Evolutionary conservation across 2,888 invertebrate species (phyloP), one percentile per base, ranked within the genome.

Genomic region (Drosophila incognita): DNA sequence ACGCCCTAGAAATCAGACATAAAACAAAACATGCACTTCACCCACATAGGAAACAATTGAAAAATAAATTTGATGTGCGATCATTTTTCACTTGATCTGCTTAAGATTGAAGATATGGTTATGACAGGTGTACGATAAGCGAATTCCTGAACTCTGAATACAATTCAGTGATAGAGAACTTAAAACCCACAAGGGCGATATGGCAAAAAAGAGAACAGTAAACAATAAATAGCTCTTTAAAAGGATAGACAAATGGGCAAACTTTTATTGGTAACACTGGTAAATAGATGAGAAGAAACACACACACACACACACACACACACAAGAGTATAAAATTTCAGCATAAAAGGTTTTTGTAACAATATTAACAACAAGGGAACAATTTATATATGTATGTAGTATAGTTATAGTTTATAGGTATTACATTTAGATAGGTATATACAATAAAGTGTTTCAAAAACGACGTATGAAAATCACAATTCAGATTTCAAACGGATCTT

Each of bases 301-400:
- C 65, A 70, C 72, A 81, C 69, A 81, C 66, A 69, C 56, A 63
- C 60, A 82, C 27, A 48, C 48, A 76, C 48, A 71, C 63, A 74
- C 63, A 72, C 29, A 71, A 81, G 58, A 59, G 76, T 68, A 76
- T 62, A 76, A 68, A 80, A 66, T 52, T 53, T 80, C 66, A 51
- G 78, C 67, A 70, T 53, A 81, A 64, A 68, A 49, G 29, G 27
- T 60, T 54, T 68, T 68, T 63, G 59, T 82, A 83, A 83, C 88
- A 83, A 81, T 75, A 81, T 70, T 83, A 83, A 89, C 83, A 89
- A 89, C 77, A 75, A 74, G 81, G 72, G 59, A 81, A 76, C 71
- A 72, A 74, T 76, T 74, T 63, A 33, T 46, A 61, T 54, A 61
- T 10, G 7, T 49, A 56, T 35, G 36, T 24, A 15, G 33, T 68